Evolutionary conservation across 2,888 invertebrate species (phyloP).

Genomic region (Dysmachus trigonus): DNA sequence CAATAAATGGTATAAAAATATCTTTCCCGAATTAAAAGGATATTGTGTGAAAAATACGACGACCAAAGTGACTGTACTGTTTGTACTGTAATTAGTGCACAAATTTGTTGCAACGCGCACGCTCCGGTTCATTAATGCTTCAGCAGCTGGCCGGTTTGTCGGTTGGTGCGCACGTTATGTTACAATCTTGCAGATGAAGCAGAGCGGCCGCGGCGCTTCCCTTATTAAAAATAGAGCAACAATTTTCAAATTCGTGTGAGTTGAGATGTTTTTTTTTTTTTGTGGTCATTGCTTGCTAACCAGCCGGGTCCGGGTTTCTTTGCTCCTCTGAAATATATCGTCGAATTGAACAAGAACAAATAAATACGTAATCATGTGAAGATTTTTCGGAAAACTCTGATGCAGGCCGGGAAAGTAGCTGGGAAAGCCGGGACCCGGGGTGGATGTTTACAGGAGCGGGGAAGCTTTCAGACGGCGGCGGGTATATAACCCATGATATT

Average conservation of each 20-base stretch:
- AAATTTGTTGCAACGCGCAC: neutral
- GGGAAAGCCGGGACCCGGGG: neutral
- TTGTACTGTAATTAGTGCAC: neutral
- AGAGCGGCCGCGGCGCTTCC: neutral
- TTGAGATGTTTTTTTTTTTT: neutral
- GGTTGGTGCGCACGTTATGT: neutral
- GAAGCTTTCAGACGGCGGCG: neutral
- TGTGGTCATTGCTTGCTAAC: neutral
- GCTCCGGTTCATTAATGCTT: neutral
- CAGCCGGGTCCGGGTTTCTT: neutral
- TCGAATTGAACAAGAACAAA: neutral
- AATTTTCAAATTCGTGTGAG: neutral
- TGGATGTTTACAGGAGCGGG: neutral
- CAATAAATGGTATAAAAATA: too few relatives aligned
- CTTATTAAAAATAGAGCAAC: neutral
- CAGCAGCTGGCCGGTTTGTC: too few relatives aligned
- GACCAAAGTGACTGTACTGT: neutral
- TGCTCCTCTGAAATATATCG: neutral
- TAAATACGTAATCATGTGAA: neutral
- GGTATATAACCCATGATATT: neutral
- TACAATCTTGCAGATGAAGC: neutral
- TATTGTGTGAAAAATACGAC: neutral
- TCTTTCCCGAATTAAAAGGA: too few relatives aligned
- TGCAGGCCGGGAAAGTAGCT: too few relatives aligned
- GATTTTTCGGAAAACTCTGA: neutral